Evolutionary conservation across 1,140 invertebrate species (phyloP).

Genomic region (Drosophila grimshawi): DNA sequence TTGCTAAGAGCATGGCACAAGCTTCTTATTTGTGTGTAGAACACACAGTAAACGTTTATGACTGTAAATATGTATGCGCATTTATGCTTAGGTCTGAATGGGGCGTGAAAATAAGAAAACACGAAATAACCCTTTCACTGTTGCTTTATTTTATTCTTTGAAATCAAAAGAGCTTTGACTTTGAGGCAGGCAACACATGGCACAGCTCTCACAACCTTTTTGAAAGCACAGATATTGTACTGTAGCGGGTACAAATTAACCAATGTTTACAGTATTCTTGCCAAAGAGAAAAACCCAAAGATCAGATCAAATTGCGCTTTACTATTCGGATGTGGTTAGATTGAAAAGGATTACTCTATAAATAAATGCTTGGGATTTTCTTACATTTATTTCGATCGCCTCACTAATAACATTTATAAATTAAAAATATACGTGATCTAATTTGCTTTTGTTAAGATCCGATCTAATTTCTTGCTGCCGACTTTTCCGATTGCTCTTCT

Average conservation of each 20-base stretch:
- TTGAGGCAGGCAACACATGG: slow-evolving; percentile 33
- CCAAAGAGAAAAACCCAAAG: not conserved
- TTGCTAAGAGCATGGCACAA: slow-evolving; percentile 27
- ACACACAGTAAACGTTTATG: slow-evolving; percentile 4
- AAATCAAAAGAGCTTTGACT: slow-evolving; percentile 25
- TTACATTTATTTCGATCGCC: too few relatives aligned
- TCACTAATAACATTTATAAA: too few relatives aligned
- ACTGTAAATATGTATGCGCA: not conserved
- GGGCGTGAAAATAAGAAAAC: slow-evolving; percentile 25
- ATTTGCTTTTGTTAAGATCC: not conserved
- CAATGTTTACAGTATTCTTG: not conserved
- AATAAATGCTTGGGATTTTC: not conserved
- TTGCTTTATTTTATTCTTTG: slow-evolving; percentile 16
- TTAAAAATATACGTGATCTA: too few relatives aligned
- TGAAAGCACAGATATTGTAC: slow-evolving; percentile 3
- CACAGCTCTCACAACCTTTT: slow-evolving; percentile 23
- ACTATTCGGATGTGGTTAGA: not conserved
- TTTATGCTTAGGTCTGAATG: not conserved
- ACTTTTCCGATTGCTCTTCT: too few relatives aligned
- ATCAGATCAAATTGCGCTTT: not conserved
- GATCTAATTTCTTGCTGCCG: too few relatives aligned
- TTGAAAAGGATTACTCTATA: not conserved
- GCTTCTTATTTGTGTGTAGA: slow-evolving; percentile 18
- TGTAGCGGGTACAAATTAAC: slow-evolving; percentile 9
- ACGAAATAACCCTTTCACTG: slow-evolving; percentile 29